Evolutionary conservation across 2,888 invertebrate species (phyloP), one percentile per base, ranked within the genome.

Genomic region (Pammene aurita): DNA sequence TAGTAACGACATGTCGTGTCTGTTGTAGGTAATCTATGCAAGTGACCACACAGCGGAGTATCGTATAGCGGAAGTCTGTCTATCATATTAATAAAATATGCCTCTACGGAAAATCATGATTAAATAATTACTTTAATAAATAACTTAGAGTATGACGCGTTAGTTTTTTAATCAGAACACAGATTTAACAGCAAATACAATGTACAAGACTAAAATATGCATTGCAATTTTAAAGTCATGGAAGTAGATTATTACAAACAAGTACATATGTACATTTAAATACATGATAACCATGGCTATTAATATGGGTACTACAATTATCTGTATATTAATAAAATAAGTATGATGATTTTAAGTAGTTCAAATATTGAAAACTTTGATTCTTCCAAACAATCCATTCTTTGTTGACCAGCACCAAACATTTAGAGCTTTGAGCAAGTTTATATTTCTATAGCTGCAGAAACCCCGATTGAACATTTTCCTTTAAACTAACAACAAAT

Each of bases 41-140:
- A 62, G 52, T 69, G 87, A 77, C 89, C 89, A 87, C 88, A 72
- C 75, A 70, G 16, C 85, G 83, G 85, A 85, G 84, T 73, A 75
- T 83, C 85, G 87, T 86, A 38, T 41, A 61, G 81, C 87, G 85
- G 85, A 86, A 85, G 81, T 78, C 73, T 72, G 79, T 73, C 78
- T 80, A 82, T 83, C 78, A 58, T 41, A 54, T 50, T 56, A 44
- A 67, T 80, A 81, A 50, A 61, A 44, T 35, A 14, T 16, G 35
- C 14, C 1, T 11, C 10, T 57, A 41, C 26, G 38, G 52, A 46
- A 67, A 54, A 52, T 68, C 68, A 44, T 64, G 68, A 52, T 67
- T 48, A 34, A 48, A 61, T 46, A 61, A 55, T 61, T 67, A 11
- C 52, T 13, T 26, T 5, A 26, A 11, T 46, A 16, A n/a, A 5